A percentile compares a stretch with the other conserved stretches of the same genome.
phyloP scores from a whole-genome alignment of 1,140 invertebrate genomes.

The Amphibalanus amphitrite region DNA sequence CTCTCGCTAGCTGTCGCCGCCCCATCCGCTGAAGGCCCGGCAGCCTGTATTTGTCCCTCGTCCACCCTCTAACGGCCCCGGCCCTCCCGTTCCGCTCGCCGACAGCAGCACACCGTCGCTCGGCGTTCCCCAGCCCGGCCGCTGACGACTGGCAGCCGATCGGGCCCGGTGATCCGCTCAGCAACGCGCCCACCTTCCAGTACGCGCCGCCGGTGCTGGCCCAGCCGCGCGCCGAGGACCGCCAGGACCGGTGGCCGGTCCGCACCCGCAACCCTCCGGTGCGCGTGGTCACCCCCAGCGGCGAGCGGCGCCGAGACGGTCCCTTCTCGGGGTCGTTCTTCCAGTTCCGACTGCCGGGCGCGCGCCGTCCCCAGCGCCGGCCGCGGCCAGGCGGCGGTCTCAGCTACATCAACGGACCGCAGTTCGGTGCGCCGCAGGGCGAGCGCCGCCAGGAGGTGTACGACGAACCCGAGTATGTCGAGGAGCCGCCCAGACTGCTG shows the following conservation, averaged over 20 bases:
- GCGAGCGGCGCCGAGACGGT: background rate
- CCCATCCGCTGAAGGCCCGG: no score
- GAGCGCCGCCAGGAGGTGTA: background rate
- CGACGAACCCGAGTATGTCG: background rate
- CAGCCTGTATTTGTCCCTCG: no score
- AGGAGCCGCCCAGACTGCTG: background rate
- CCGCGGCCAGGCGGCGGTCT: background rate
- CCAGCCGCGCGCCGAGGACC: no score
- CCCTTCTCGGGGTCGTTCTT: background rate
- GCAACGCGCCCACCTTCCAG: background rate
- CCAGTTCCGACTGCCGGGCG: background rate
- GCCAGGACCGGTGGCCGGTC: background rate
- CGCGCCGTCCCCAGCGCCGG: background rate
- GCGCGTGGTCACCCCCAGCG: background rate
- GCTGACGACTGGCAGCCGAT: constrained; percentile 5
- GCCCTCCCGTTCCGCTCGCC: background rate
- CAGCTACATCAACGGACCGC: background rate
- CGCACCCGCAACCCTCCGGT: background rate
- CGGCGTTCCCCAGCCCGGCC: background rate
- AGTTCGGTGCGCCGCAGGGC: background rate
- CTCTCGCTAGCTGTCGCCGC: no score
- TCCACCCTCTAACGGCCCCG: no score
- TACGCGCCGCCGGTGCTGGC: constrained; percentile 1
- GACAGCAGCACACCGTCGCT: background rate
- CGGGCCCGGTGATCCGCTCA: background rate